Evolutionary conservation across 2,113 vertebrate genomes (phyloP), one percentile per base, ranked within the genome.

Genomic region (Oceanites oceanicus): DNA sequence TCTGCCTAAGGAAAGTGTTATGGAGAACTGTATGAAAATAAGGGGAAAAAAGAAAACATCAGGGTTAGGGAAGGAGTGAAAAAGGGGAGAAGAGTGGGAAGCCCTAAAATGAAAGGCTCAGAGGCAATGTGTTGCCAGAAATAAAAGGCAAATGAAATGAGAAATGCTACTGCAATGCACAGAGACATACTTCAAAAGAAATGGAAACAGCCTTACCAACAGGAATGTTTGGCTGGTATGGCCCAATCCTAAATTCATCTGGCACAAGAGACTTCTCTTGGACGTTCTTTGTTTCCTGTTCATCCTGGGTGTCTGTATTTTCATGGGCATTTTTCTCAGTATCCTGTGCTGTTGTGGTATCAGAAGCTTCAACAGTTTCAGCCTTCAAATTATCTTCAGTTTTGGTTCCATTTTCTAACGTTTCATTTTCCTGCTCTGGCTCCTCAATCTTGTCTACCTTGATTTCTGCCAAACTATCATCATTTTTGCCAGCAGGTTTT

Each of bases 161-260:
- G 82, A 94, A 96, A 96, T 11, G 89, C 94, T 88, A 93, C 73
- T 55, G 84, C 32, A 47, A 78, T 11, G 77, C 77, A 93, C 29
- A 88, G 70, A 92, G 50, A 74, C 10, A 1, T 13, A 49, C 2
- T 15, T 29, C 68, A 32, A 16, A 32, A 97, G 34, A 86, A 94
- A 56, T 0, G 10, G 53, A 95, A 91, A 66, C 53, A 90, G 90
- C 93, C 99, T 99, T 98, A 99, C 99, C 99, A 58, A 99, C 97
- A 83, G 99, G 99, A 78, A 97, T 92, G 67, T 99, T 97, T n/a
- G 99, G 98, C 70, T 99, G 98, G 92, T 99, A 99, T 0, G 98
- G 98, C 25, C 98, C 99, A 94, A 99, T 98, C 96, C 97, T 96
- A 40, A 98, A 98, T 65, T 98, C 98, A 88, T 98, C 98, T 44